phyloP scores from a whole-genome alignment of 1,140 invertebrate species.

The Babylonia areolata region DNA sequence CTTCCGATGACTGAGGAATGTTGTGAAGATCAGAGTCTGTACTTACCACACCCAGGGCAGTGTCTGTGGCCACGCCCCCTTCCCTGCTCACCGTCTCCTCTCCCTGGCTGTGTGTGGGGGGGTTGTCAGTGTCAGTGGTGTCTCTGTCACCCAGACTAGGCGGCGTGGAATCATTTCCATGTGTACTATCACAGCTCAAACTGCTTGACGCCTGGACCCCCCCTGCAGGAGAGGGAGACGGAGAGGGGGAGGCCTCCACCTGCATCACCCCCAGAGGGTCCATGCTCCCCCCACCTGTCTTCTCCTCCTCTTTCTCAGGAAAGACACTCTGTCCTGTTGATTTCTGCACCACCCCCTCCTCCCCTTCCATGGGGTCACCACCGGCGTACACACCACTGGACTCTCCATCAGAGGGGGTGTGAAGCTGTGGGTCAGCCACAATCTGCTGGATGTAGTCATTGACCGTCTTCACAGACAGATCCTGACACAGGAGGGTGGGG shows the following conservation, averaged over 20 bases:
- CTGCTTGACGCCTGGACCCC: neutral
- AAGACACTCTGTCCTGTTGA: neutral
- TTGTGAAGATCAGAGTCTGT: neutral
- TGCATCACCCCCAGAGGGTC: conserved; percentile 33
- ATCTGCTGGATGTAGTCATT: conserved; percentile 52
- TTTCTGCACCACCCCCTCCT: neutral
- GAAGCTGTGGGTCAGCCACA: conserved; percentile 24
- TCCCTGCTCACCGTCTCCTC: too few species aligned
- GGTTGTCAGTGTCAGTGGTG: too few species aligned
- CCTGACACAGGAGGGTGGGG: conserved; percentile 48
- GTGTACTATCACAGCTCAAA: conserved; percentile 9
- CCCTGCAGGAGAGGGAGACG: neutral
- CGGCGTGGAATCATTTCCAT: neutral
- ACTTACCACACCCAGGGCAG: neutral
- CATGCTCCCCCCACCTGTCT: neutral
- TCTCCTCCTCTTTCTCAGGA: neutral
- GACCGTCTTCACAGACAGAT: conserved; percentile 45
- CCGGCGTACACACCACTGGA: neutral
- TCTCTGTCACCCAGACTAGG: neutral
- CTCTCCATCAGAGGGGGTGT: neutral
- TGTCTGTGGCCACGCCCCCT: too few species aligned
- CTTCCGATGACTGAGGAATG: neutral
- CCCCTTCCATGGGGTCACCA: conserved; percentile 4
- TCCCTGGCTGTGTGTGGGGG: too few species aligned
- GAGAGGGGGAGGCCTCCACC: neutral